Evolutionary conservation across 2,113 vertebrate genomes (phyloP).

Genomic region (Chaetodon auriga): DNA sequence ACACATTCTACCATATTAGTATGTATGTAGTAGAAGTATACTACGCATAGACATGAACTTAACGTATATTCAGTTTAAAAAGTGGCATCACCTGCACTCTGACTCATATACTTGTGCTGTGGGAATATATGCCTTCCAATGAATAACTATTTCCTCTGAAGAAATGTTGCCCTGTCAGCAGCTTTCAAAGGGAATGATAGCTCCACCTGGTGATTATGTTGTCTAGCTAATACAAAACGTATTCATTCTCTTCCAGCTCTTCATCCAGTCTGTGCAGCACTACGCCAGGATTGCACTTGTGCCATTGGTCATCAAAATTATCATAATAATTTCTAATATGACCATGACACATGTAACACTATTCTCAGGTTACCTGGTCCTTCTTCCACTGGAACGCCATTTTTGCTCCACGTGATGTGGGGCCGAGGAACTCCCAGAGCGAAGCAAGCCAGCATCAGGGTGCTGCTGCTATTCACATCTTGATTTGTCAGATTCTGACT

Average conservation of each 20-base stretch:
- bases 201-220: neutral
- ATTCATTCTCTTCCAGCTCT: neutral
- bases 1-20: neutral
- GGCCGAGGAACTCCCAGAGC: constrained; percentile 87
- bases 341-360: neutral
- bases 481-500: constrained; percentile 89
- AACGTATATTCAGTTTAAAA: neutral
- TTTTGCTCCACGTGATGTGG: constrained; percentile 87
- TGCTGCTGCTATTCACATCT: constrained; percentile 92
- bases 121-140: neutral
- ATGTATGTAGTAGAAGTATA: too few species aligned
- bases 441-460: constrained; percentile 86
- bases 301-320: neutral
- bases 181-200: neutral
- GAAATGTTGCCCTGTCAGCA: too few species aligned
- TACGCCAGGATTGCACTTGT: neutral
- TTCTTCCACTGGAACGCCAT: constrained; percentile 82
- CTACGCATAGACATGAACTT: neutral
- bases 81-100: neutral
- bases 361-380: constrained; percentile 86
- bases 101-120: neutral
- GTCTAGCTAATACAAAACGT: neutral
- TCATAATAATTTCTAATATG: neutral
- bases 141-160: neutral
- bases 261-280: neutral